Evolutionary conservation across 2,888 invertebrate genomes (phyloP), one percentile per base, ranked within the genome.

Genomic region (Tenthredo livida): DNA sequence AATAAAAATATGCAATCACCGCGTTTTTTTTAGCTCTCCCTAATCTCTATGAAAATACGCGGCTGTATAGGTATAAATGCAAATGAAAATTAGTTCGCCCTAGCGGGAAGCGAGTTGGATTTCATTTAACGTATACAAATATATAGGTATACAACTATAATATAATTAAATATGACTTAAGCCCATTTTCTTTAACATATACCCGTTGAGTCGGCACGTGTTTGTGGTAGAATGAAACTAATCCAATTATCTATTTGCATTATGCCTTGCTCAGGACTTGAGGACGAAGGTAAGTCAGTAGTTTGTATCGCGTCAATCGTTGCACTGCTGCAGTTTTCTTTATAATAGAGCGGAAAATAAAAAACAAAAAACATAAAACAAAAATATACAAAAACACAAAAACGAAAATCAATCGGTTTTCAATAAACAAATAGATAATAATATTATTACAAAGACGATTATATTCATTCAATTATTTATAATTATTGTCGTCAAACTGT

Each of bases 221-320:
- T 67, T 67, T 83, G 83, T 83, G 83, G 83, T 70, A 70, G 70
- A 67, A 67, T 47, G 43, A 72, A 72, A 86, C 78, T 87, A 86
- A 87, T 87, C 85, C 54, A 77, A 70, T 86, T 86, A 80, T 85
- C 84, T 84, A 21, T 89, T 89, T 88, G 84, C 86, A 87, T 86
- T 87, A 87, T 85, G 87, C 85, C 61, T 88, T 87, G 88, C 89
- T 86, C 90, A 94, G 94, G 94, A 94, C 92, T 92, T 94, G 88
- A 93, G 94, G 90, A 94, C 94, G 87, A 94, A 94, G 94, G 94
- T 94, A 91, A 93, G 93, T 91, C 87, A 93, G 93, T 91, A 87
- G 87, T 87, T 87, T 86, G 54, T 61, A 61, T 15, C n/a, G 25
- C 21, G 40, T 80, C 58, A 50, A 40, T 61, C 80, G 80, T 37